Percentiles rank a stretch among this genome's conserved stretches.
phyloP scores from a whole-genome alignment of 1,140 invertebrate species.

The Drosophila eugracilis region DNA sequence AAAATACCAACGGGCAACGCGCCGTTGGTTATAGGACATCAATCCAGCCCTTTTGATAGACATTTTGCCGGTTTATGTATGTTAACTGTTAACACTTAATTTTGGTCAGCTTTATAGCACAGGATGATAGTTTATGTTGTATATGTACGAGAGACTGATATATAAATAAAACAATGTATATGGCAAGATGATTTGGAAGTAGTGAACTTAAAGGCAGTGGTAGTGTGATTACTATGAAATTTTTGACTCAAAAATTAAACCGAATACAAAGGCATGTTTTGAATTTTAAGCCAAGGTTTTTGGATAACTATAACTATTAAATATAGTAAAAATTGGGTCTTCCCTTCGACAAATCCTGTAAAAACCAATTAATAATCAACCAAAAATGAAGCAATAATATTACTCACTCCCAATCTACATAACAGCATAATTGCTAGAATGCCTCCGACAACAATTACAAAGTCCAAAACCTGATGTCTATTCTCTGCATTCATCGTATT shows the following conservation, averaged over 20 bases:
- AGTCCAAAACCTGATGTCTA: neutral
- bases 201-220: neutral
- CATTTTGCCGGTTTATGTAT: neutral
- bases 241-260: neutral
- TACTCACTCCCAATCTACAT: conserved; percentile 28
- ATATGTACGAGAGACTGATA: too few species aligned
- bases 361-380: too few species aligned
- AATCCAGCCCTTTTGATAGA: neutral
- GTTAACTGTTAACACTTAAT: neutral
- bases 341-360: conserved; percentile 51
- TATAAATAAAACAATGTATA: too few species aligned
- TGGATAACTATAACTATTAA: too few species aligned
- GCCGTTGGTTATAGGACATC: conserved; percentile 33
- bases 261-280: too few species aligned
- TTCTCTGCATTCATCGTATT: neutral
- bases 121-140: neutral
- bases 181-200: too few species aligned
- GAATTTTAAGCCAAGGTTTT: too few species aligned
- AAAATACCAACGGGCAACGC: conserved; percentile 93
- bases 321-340: conserved; percentile 60
- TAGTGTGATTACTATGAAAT: neutral
- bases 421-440: conserved; percentile 13
- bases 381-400: too few species aligned
- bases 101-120: neutral
- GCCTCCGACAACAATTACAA: neutral